These are phyloP conservation scores for Axea sp. DNA, from an alignment of 2,888 invertebrate species.

Conservation along the genomic window DNA sequence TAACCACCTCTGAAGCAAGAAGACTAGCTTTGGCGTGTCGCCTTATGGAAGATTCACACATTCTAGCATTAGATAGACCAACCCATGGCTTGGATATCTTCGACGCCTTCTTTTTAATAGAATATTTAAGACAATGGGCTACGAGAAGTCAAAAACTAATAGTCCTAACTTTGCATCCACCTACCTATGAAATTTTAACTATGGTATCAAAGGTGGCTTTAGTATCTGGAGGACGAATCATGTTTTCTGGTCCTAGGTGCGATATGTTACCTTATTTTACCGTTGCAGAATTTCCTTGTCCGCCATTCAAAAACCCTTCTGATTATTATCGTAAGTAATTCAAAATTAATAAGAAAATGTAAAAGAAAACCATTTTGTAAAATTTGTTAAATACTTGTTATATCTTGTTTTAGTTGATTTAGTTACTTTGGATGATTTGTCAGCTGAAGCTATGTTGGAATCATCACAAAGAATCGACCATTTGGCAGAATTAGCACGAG, in stretches of 20 bases:
- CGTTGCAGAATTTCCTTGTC: slow-evolving; percentile 93
- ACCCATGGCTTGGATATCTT: slow-evolving; percentile 95
- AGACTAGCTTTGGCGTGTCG: slow-evolving; percentile 94
- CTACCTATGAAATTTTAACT: slow-evolving; percentile 96
- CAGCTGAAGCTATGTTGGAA: slow-evolving; percentile 96
- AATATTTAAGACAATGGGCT: slow-evolving; percentile 96
- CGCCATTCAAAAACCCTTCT: slow-evolving; percentile 97
- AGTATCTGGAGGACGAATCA: slow-evolving; percentile 93
- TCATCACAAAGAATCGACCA: slow-evolving; percentile 96
- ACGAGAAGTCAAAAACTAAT: slow-evolving; percentile 87
- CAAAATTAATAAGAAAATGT: no score
- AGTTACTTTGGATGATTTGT: slow-evolving; percentile 95
- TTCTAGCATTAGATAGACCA: slow-evolving; percentile 93
- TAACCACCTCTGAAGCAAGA: slow-evolving; percentile 93
- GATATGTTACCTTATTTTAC: slow-evolving; percentile 96
- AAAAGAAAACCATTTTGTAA: no score
- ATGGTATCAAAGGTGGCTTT: slow-evolving; percentile 93
- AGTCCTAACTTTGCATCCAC: slow-evolving; percentile 94
- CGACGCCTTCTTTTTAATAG: slow-evolving; percentile 96
- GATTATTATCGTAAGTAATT: slow-evolving; percentile 93
- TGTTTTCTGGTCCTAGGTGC: slow-evolving; percentile 93
- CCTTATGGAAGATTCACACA: slow-evolving; percentile 90
- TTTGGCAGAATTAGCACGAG: slow-evolving; percentile 89
- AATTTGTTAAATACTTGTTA: no score
- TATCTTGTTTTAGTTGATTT: slow-evolving; percentile 86